phyloP scores from a whole-genome alignment of 1,140 invertebrate species.

The Trachymyrmex cornetzi region DNA sequence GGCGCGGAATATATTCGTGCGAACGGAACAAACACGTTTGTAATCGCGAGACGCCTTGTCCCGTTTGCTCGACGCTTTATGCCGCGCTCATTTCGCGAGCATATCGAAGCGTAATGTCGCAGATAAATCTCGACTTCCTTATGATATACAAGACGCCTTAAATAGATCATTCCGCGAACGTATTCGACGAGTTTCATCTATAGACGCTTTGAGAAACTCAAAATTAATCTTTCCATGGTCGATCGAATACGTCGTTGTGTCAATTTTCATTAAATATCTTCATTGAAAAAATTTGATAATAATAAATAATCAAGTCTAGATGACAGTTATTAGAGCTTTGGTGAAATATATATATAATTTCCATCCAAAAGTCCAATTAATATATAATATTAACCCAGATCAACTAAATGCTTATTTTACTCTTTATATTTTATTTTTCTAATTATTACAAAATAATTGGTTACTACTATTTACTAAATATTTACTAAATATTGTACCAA shows the following conservation, averaged over 20 bases:
- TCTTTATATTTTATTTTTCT: no score
- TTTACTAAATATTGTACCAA: no score
- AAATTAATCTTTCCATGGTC: neutral
- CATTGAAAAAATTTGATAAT: no score
- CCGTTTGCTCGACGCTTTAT: constrained; percentile 5
- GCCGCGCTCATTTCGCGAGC: neutral
- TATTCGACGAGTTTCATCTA: neutral
- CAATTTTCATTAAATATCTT: neutral
- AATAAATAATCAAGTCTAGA: no score
- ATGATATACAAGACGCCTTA: neutral
- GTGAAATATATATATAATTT: no score
- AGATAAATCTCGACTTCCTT: constrained; percentile 44
- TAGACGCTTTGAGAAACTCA: neutral
- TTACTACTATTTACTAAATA: no score
- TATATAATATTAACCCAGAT: no score
- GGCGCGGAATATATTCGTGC: constrained; percentile 38
- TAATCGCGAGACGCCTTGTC: constrained; percentile 48
- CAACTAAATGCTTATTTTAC: no score
- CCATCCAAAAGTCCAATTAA: no score
- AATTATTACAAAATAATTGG: no score
- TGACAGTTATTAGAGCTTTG: no score
- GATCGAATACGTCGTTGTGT: neutral
- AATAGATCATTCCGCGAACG: neutral
- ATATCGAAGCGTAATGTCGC: constrained; percentile 5
- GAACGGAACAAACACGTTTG: constrained; percentile 50